Base-by-base conservation (phyloP, 2,113 vertebrate genomes). In the Phalacrocorax carbo region DNA sequence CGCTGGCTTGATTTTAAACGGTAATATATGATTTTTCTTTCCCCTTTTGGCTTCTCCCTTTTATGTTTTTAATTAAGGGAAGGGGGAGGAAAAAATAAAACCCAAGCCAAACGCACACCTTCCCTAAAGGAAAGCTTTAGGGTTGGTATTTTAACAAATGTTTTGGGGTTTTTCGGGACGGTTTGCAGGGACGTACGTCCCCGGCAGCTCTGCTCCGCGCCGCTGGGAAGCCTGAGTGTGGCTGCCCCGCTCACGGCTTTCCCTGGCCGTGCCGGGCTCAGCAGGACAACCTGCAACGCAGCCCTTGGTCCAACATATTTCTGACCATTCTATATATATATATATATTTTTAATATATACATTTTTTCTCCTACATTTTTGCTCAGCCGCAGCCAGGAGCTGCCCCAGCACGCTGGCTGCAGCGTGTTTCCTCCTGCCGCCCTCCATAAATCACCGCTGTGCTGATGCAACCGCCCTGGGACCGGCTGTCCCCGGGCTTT, bases 191-290 rank as follows among this genome's bases (percentile, higher is more conserved):
- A 9, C 3, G 9, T 25, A 4, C 1, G 8, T 15, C 51, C 49
- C n/a, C 2, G 5, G 57, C 34, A 7, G 36, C 44, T 62, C 13
- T 10, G 32, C 11, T 46, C 30, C 0, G 4, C 0, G 25, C 38
- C 7, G 23, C 44, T 25, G 19, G 17, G 46, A 40, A 86, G 13
- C 65, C 6, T 0, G 8, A 73, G 23, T 0, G 0, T 1, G 0
- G 42, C 80, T 2, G 25, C 32, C 19, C 64, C 3, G 6, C 34
- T 75, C 8, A 0, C 62, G 1, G 36, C 26, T 70, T 66, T 81
- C 34, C 26, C 58, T 0, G 0, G 5, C 40, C 2, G 0, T 3
- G 2, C 23, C 0, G 32, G 10, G 11, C 10, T 66, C 42, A 1
- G 10, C 0, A 32, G 82, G 42, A 21, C 6, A 5, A 66, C 30